Evolutionary conservation across 2,113 vertebrate genomes (phyloP).

Genomic region (Apodemus speciosus): DNA sequence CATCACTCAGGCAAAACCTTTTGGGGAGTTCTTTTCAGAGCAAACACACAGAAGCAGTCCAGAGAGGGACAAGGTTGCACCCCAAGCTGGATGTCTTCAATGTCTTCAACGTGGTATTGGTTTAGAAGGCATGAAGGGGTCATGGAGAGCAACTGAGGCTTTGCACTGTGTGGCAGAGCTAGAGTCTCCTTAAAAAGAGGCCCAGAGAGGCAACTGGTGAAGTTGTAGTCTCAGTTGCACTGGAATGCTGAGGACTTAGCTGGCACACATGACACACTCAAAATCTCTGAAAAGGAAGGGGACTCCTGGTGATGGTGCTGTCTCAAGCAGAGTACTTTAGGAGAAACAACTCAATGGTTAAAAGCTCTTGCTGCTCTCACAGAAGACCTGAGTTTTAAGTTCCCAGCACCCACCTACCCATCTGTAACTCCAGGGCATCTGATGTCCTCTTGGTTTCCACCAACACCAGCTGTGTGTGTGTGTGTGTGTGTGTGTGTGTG

Average conservation of each 20-base stretch:
- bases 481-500: background rate
- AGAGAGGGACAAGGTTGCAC: background rate
- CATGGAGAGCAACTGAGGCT: background rate
- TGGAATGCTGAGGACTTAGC: background rate
- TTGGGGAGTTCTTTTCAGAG: background rate
- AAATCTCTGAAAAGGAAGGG: background rate
- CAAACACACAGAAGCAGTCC: background rate
- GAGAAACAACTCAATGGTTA: background rate
- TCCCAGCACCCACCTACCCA: background rate
- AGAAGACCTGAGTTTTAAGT: background rate
- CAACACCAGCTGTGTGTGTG: background rate
- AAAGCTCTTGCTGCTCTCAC: background rate
- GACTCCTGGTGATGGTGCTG: background rate
- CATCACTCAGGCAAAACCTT: background rate
- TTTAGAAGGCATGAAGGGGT: background rate
- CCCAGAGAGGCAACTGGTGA: background rate
- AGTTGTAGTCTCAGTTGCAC: background rate
- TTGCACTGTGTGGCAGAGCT: background rate
- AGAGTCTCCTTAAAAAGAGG: background rate
- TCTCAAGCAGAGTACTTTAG: background rate
- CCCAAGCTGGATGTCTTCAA: background rate
- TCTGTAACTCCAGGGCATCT: background rate
- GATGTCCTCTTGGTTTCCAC: background rate
- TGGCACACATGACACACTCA: background rate
- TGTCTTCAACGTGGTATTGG: background rate